Percentiles rank a stretch among this genome's conserved stretches.
phyloP scores from a whole-genome alignment of 1,140 invertebrate genomes.

The Leptopilina boulardi region DNA sequence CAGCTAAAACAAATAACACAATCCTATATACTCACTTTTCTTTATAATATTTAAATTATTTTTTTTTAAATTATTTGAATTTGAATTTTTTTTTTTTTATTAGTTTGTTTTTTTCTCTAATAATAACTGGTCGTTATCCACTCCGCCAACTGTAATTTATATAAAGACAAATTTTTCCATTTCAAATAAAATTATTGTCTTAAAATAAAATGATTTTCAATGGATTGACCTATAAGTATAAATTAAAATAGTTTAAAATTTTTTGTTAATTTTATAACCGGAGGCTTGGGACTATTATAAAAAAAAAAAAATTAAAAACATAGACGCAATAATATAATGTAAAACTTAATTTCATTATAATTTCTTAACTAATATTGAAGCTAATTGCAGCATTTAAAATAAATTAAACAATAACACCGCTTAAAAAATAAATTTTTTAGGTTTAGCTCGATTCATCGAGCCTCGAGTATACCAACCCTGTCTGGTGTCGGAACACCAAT shows the following conservation, averaged over 20 bases:
- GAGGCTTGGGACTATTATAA: no score
- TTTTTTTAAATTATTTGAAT: slow-evolving; percentile 9
- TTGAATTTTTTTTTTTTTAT: no score
- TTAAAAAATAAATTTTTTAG: slow-evolving; percentile 71
- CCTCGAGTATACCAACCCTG: slow-evolving; percentile 91
- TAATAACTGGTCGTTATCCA: not conserved
- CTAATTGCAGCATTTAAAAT: not conserved
- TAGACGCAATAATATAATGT: not conserved
- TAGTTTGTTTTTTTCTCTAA: not conserved
- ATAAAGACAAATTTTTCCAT: not conserved
- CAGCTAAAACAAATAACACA: slow-evolving; percentile 14
- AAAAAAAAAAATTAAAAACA: not conserved
- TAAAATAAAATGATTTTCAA: no score
- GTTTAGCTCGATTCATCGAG: slow-evolving; percentile 85
- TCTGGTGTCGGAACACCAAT: slow-evolving; percentile 83
- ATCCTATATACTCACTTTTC: not conserved
- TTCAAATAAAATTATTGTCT: no score
- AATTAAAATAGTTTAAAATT: no score
- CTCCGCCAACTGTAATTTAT: not conserved
- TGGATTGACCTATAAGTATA: no score
- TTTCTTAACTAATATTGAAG: no score
- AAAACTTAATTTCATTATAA: no score
- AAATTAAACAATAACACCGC: slow-evolving; percentile 50
- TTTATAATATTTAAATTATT: not conserved
- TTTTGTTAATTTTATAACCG: no score